These are phyloP conservation scores for Pterocles burchelli DNA, from an alignment of 2,113 vertebrate genomes.

Conservation along the genomic window DNA sequence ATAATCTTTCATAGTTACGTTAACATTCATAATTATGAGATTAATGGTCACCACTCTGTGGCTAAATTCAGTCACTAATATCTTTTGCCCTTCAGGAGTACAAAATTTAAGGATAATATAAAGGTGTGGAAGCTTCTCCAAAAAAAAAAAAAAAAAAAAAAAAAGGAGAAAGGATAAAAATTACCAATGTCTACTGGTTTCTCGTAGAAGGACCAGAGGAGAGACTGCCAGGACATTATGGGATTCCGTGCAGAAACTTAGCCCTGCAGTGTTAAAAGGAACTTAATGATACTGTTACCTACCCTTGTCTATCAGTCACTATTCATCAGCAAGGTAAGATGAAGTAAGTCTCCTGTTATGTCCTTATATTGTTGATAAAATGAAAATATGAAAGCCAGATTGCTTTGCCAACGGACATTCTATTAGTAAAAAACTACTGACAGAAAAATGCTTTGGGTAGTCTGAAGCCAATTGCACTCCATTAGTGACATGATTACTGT, in stretches of 20 bases:
- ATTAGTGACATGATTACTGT: not conserved
- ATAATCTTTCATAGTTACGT: not conserved
- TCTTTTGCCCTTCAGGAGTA: not conserved
- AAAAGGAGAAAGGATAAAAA: not conserved
- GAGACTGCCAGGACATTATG: not conserved
- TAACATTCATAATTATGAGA: not conserved
- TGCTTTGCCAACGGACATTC: not conserved
- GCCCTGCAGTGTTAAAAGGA: not conserved
- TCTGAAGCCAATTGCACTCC: not conserved
- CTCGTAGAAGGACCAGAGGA: not conserved
- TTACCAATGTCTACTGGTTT: not conserved
- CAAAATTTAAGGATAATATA: not conserved
- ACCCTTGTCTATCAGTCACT: not conserved
- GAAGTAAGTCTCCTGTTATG: not conserved
- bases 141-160: not conserved
- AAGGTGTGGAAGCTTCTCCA: not conserved
- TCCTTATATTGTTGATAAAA: not conserved
- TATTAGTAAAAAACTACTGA: not conserved
- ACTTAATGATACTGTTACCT: not conserved
- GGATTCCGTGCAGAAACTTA: not conserved
- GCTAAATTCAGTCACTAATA: not conserved
- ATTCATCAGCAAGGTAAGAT: not conserved
- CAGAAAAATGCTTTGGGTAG: not conserved
- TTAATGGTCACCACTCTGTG: not conserved
- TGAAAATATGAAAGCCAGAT: not conserved